Evolutionary conservation across 2,888 invertebrate genomes (phyloP), one percentile per base, ranked within the genome.

Genomic region (Anodontia alba): DNA sequence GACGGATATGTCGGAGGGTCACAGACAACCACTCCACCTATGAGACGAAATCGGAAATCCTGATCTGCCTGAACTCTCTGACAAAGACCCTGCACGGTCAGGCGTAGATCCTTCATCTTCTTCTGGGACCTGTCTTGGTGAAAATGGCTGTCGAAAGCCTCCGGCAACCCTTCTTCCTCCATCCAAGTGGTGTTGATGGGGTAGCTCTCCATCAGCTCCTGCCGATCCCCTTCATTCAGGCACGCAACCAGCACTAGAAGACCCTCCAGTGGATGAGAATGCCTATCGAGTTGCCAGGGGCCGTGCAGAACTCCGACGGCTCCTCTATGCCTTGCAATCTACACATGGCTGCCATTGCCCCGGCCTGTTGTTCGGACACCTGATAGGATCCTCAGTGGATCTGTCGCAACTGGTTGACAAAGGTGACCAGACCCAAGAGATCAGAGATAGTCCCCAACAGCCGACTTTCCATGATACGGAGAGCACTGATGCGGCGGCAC

Each of bases 81-180:
- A 17, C 46, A 46, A 7, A 46, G 46, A 3, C 17, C 46, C 3
- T 46, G 10, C 8, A 46, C 46, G 17, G 46, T 23, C 7, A 26
- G 23, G 7, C 10, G 23, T n/a, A 5, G 23, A 7, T 2, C 5
- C 26, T 12, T n/a, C 5, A 54, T 23, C 20, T 7, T n/a, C 2
- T 5, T 3, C 2, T n/a, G 23, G 10, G 7, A 26, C 54, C 54
- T n/a, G 26, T 54, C 54, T 3, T 23, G 54, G 3, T 26, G 54
- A 26, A 54, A 54, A 26, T 54, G 54, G 54, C 54, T 54, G 54
- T 54, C 54, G 23, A 54, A 26, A 54, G 54, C 54, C 54, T 54
- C 26, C n/a, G 54, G 54, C 7, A n/a, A 7, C 2, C 23, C 29
- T 26, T 62, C 62, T 5, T 29, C 57, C 29, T 20, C 62, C 5